Evolutionary conservation across 2,113 vertebrate genomes (phyloP), one percentile per base, ranked within the genome.

Genomic region (Pangasianodon hypophthalmus): DNA sequence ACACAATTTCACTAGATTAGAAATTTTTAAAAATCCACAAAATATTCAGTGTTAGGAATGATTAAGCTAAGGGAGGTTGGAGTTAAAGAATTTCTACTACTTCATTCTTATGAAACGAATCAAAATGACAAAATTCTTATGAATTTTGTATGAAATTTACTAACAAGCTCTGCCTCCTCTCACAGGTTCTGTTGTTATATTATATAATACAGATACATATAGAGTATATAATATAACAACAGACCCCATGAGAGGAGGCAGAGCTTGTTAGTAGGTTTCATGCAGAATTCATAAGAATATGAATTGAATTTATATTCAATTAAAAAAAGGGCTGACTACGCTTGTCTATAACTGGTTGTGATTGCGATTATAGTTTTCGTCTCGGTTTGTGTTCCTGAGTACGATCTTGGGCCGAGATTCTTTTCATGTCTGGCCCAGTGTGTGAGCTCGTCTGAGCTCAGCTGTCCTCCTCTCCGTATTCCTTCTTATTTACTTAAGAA

Each of bases 401-500:
- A 44, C 41, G 11, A 79, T 79, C n/a, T 71, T 11, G 24, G 8
- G 50, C 26, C n/a, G 54, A 21, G 32, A 81, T 88, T 92, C 84
- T 89, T 71, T 11, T 93, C 48, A 88, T 41, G 90, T 93, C 92
- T 94, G 89, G 67, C 48, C 92, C 41, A 75, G 62, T 56, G 21
- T n/a, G 44, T 67, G 75, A 44, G 62, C 21, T 79, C 11, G 91
- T 94, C 92, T 93, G 93, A 90, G 90, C 87, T 91, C 19, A 29
- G 86, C 82, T 41, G 69, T 94, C 94, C 91, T 94, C 90, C 91
- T 93, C 92, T 54, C 71, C 87, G 89, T 90, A 90, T 79, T 67
- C 54, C 26, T 54, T 60, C 82, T 95, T 94, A 95, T 95, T 95
- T 95, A 95, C 52, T 37, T 37, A 10, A 82, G 48, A 7, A 32